phyloP scores from a whole-genome alignment of 2,113 vertebrate species.

The Passer domesticus region DNA sequence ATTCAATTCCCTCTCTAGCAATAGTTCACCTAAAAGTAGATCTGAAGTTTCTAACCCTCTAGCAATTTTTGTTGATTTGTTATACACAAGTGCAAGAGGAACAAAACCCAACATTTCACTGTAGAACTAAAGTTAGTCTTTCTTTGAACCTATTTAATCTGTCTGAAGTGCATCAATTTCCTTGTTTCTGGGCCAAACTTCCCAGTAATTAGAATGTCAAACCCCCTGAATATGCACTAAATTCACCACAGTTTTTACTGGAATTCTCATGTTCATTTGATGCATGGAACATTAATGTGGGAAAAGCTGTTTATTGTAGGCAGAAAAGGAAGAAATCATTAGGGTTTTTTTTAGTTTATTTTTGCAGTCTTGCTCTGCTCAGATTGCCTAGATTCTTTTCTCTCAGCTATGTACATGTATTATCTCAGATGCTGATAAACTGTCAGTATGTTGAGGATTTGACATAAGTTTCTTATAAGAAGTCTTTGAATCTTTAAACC shows the following conservation, averaged over 20 bases:
- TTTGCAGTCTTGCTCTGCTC: background rate
- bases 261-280: background rate
- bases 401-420: background rate
- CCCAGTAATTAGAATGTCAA: background rate
- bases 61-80: background rate
- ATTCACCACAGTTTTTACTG: background rate
- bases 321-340: background rate
- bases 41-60: background rate
- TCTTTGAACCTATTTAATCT: background rate
- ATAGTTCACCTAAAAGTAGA: background rate
- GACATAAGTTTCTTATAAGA: background rate
- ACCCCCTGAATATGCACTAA: background rate
- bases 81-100: background rate
- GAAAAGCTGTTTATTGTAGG: background rate
- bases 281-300: background rate
- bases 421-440: background rate
- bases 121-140: background rate
- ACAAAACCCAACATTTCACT: background rate
- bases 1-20: background rate
- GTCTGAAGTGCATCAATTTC: background rate
- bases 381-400: background rate
- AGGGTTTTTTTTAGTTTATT: background rate
- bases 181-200: background rate
- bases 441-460: background rate
- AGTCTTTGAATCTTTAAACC: background rate